Evolutionary conservation across 2,888 invertebrate genomes (phyloP).

Genomic region (Julus scandinavius): DNA sequence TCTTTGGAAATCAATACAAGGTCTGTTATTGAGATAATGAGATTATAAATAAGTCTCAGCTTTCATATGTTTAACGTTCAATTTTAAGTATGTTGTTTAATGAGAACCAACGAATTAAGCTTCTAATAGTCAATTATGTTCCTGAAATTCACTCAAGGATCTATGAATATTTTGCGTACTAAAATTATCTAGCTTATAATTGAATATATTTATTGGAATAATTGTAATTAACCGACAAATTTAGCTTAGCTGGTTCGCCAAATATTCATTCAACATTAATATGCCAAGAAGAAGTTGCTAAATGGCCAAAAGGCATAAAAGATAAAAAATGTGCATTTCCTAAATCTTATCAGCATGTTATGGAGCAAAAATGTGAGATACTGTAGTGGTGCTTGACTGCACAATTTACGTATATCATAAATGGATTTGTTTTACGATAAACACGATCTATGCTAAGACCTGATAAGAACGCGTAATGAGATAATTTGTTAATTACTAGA

Average conservation of each 20-base stretch:
- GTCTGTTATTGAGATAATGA: no score
- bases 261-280: not conserved
- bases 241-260: not conserved
- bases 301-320: not conserved
- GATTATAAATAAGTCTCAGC: no score
- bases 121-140: no score
- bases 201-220: no score
- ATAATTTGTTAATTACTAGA: conserved; percentile 1
- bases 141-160: no score
- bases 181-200: no score
- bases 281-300: not conserved
- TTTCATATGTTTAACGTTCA: no score
- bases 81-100: no score
- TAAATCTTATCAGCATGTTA: not conserved
- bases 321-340: not conserved
- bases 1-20: no score
- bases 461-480: conserved; percentile 12
- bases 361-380: not conserved
- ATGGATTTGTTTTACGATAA: not conserved
- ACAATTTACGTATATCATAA: not conserved
- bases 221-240: no score
- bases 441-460: not conserved
- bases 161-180: no score
- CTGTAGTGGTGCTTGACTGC: not conserved
- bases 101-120: no score